Conservation (phyloP, 2,888 invertebrate species). For the Latrodectus hesperus region DNA sequence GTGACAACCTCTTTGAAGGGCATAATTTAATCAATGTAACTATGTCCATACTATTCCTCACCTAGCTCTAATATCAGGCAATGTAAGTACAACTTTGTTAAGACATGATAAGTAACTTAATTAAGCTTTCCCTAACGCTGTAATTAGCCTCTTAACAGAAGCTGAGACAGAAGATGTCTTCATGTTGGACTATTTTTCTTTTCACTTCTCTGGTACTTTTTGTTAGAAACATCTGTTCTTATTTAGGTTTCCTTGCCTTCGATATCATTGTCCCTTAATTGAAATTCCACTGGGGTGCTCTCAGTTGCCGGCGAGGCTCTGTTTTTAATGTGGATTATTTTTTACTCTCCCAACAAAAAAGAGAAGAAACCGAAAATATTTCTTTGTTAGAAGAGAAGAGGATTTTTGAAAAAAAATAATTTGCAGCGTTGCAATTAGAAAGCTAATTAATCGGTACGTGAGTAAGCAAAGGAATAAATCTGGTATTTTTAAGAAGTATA, state of each 20-base stretch:
- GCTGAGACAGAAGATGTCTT: background rate
- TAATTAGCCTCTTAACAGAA: background rate
- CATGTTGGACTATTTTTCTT: background rate
- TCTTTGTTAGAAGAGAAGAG: too few relatives aligned
- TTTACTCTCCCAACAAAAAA: too few relatives aligned
- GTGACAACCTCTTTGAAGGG: background rate
- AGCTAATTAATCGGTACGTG: too few relatives aligned
- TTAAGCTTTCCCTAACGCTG: conserved; percentile 5
- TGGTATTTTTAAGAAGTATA: too few relatives aligned
- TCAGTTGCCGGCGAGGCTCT: too few relatives aligned
- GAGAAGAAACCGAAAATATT: too few relatives aligned
- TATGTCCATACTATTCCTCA: background rate
- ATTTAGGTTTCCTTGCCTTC: background rate
- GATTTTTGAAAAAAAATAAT: too few relatives aligned
- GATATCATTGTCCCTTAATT: background rate
- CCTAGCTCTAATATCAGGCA: background rate
- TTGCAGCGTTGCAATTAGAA: too few relatives aligned
- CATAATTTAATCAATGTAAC: background rate
- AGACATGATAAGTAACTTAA: background rate
- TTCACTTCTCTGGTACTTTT: background rate
- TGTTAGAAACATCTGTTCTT: conserved; percentile 5
- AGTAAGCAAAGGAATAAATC: too few relatives aligned
- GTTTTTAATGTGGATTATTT: too few relatives aligned
- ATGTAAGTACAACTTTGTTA: conserved; percentile 5
- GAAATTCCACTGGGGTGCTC: background rate